These are phyloP conservation scores for Synodontis membranacea DNA, from an alignment of 2,113 vertebrate genomes.

Conservation along the genomic window DNA sequence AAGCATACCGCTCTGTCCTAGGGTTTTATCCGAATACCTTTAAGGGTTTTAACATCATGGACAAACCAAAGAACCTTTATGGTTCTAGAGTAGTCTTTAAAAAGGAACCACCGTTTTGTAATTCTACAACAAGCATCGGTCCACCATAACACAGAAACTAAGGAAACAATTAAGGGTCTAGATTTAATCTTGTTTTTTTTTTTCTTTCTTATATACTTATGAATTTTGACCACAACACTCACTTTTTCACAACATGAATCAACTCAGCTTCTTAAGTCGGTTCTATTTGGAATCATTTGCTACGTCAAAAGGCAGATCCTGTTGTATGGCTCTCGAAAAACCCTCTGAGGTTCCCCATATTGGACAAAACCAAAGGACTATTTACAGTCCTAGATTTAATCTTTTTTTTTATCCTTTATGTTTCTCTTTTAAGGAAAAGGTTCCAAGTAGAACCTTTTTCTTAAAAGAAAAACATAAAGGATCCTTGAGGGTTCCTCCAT, in stretches of 20 bases:
- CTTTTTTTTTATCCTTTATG: no score
- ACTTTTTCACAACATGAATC: background rate
- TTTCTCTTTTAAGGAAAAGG: background rate
- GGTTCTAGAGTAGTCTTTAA: background rate
- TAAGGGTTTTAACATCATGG: background rate
- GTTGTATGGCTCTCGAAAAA: background rate
- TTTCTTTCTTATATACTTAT: background rate
- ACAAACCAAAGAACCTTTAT: background rate
- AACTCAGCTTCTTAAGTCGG: background rate
- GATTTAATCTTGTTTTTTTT: background rate
- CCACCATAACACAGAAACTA: background rate
- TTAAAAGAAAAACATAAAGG: background rate
- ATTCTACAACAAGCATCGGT: background rate
- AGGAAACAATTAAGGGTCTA: background rate
- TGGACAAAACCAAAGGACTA: background rate
- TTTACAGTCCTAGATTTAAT: background rate
- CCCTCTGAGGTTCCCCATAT: background rate
- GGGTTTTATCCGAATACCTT: background rate
- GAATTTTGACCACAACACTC: background rate
- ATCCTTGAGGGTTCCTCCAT: background rate
- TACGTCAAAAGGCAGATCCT: background rate
- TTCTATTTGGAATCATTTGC: background rate
- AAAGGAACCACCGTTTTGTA: background rate
- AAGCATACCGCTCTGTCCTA: background rate
- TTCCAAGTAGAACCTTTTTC: background rate